These are phyloP conservation scores for Parasteatoda lunata DNA, from an alignment of 2,888 invertebrate species.

Conservation along the genomic window DNA sequence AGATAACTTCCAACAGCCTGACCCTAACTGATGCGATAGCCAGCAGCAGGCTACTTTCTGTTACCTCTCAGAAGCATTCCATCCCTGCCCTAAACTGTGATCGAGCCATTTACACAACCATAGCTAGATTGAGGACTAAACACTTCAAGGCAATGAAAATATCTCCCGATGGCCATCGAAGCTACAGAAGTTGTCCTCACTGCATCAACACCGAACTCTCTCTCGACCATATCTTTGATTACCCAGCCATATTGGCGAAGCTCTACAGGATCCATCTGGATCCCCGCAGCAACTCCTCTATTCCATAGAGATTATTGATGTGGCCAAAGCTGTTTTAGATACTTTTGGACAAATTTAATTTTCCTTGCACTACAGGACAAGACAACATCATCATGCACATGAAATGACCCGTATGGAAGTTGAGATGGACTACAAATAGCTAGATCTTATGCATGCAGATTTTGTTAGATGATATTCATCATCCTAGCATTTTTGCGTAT, in stretches of 20 bases:
- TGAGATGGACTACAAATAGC: no score
- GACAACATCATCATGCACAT: no score
- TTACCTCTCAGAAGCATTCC: background rate
- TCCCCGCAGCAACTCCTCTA: slow-evolving; percentile 6
- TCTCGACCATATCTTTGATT: background rate
- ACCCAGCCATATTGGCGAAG: background rate
- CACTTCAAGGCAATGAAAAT: no score
- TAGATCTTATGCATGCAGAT: no score
- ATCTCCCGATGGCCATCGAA: no score
- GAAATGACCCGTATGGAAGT: no score
- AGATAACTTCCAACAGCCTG: slow-evolving; percentile 7
- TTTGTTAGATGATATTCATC: no score
- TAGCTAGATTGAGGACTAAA: no score
- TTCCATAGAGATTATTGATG: background rate
- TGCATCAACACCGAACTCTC: background rate
- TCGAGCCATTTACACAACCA: background rate
- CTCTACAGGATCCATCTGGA: background rate
- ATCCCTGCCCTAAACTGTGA: no score
- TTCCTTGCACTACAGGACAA: no score
- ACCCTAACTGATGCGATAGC: background rate
- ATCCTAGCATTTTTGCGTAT: no score
- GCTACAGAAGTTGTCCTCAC: background rate
- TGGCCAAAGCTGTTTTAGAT: background rate
- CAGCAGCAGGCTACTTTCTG: background rate
- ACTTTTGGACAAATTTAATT: no score